Evolutionary conservation across 2,797 vertebrate genomes (phyloP).

Genomic region (Gymnoscopelus microlampas): DNA sequence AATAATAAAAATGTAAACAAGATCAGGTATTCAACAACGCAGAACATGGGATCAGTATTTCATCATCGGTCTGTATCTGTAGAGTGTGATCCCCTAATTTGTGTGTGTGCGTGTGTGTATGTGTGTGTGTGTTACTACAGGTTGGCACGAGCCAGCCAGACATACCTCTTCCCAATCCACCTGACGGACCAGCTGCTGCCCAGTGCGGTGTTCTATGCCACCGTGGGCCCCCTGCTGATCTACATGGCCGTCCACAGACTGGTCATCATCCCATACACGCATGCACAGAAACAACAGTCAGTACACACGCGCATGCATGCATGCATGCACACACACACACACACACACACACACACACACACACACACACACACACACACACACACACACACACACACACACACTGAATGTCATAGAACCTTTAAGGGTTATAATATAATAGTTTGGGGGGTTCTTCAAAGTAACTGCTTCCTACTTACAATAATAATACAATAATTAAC

Average conservation of each 20-base stretch:
- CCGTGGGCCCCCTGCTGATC: conserved; percentile 88
- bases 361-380: too few species aligned
- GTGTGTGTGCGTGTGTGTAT: neutral
- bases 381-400: too few species aligned
- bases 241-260: conserved; percentile 92
- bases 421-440: too few species aligned
- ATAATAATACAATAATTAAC: too few species aligned
- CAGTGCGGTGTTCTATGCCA: conserved; percentile 96
- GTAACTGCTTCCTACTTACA: too few species aligned
- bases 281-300: conserved; percentile 92
- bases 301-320: conserved; percentile 36
- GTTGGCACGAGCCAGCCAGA: conserved; percentile 95
- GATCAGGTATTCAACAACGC: too few species aligned
- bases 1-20: too few species aligned
- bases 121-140: conserved; percentile 69
- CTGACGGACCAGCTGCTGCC: conserved; percentile 96
- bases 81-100: neutral
- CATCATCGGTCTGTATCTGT: neutral
- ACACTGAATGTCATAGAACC: too few species aligned
- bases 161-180: conserved; percentile 97
- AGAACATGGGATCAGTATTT: conserved; percentile 31
- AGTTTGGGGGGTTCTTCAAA: too few species aligned
- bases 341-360: too few species aligned
- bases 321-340: too few species aligned
- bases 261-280: conserved; percentile 91